phyloP scores from a whole-genome alignment of 2,113 vertebrate species.

The Taxidea taxus region DNA sequence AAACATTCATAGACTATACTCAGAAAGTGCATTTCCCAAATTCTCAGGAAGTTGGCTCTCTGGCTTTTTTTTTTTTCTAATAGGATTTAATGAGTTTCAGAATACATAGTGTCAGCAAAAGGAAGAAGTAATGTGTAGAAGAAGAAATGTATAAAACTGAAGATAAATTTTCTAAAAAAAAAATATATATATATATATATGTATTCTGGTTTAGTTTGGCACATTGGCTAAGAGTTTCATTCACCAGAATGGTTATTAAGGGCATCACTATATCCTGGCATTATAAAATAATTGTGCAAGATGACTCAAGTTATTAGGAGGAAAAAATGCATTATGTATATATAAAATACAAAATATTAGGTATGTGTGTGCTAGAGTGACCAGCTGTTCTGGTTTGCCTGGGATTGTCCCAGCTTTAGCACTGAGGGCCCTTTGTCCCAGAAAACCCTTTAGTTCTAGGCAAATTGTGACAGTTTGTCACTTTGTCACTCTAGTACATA shows the following conservation, averaged over 20 bases:
- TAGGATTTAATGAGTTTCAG: not conserved
- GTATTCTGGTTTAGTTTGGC: not conserved
- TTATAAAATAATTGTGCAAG: not conserved
- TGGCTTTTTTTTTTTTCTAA: not conserved
- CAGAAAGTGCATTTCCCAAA: constrained; percentile 21
- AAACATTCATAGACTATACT: not conserved
- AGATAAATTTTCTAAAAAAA: not conserved
- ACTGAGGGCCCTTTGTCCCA: not conserved
- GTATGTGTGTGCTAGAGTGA: not conserved
- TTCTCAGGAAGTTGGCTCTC: not conserved
- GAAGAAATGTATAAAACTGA: not conserved
- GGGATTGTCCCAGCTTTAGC: not conserved
- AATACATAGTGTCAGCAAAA: not conserved
- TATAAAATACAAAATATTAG: not conserved
- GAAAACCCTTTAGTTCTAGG: not conserved
- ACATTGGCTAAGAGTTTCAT: not conserved
- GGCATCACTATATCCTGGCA: not conserved
- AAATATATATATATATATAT: too few species aligned
- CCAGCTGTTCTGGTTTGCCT: not conserved
- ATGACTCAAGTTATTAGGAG: not conserved
- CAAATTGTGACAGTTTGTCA: not conserved
- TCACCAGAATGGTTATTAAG: not conserved
- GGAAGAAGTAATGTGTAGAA: too few species aligned
- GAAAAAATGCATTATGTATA: not conserved
- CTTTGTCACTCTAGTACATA: not conserved